Conservation (phyloP, 2,797 vertebrate genomes). For the Margarornis squamiger region DNA sequence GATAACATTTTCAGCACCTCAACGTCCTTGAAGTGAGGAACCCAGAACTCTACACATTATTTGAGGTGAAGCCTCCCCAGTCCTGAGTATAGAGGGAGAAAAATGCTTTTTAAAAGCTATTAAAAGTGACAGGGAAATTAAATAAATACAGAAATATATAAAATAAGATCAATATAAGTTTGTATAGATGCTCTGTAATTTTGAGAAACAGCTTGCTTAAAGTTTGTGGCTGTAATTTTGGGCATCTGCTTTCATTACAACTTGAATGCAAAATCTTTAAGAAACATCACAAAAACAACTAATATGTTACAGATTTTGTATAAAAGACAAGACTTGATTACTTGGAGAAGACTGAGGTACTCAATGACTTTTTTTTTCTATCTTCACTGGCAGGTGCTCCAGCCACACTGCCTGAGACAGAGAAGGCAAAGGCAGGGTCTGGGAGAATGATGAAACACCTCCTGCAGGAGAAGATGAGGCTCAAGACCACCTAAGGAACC, state of each 20-base stretch:
- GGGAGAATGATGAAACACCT: not conserved
- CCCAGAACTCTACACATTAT: not conserved
- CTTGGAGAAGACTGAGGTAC: not conserved
- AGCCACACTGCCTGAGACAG: not conserved
- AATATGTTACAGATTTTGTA: not conserved
- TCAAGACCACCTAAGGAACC: not conserved
- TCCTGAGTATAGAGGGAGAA: not conserved
- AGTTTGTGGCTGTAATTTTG: not conserved
- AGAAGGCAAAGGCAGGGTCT: not conserved
- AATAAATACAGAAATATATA: not conserved
- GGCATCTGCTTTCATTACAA: not conserved
- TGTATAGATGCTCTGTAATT: not conserved
- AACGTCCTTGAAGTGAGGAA: not conserved
- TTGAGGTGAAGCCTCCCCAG: not conserved
- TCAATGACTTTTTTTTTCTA: not conserved
- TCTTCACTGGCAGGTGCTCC: not conserved
- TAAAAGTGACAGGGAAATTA: not conserved
- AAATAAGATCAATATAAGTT: not conserved
- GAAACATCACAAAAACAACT: not conserved
- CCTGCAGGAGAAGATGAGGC: not conserved
- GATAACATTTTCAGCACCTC: not conserved
- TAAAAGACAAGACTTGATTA: not conserved
- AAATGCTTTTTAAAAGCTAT: not conserved
- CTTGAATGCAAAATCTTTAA: not conserved
- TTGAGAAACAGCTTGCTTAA: not conserved